A percentile compares a stretch with the other conserved stretches of the same genome.
Evolutionary conservation across 1,140 invertebrate species (phyloP).

Genomic region (Telenomus remus): DNA sequence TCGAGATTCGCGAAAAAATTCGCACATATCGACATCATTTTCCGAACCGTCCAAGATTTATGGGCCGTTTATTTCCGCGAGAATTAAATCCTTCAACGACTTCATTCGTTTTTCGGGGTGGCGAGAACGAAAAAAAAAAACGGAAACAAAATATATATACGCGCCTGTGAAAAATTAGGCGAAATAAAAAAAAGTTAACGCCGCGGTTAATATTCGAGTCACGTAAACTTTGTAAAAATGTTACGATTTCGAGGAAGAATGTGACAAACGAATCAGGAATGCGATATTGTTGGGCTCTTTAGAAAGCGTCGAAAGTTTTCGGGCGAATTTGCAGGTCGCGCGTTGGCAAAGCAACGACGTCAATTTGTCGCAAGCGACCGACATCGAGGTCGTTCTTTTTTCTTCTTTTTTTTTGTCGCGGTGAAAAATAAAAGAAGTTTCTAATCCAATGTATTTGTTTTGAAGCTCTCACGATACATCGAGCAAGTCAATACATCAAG

Average conservation of each 20-base stretch:
- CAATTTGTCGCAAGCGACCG: conserved; percentile 53
- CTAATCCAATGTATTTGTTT: conserved; percentile 63
- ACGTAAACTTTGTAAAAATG: conserved; percentile 54
- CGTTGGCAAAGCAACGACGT: conserved; percentile 49
- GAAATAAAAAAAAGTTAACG: conserved; percentile 36
- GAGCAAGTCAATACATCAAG: conserved; percentile 63
- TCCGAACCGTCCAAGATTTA: no score
- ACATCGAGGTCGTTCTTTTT: conserved; percentile 23
- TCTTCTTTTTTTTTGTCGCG: not conserved
- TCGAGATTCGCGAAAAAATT: no score
- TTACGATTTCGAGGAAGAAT: conserved; percentile 46
- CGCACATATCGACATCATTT: no score
- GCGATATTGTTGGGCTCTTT: conserved; percentile 53
- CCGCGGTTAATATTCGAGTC: conserved; percentile 50
- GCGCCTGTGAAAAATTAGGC: conserved; percentile 38
- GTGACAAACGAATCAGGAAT: conserved; percentile 57
- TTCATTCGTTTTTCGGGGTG: no score
- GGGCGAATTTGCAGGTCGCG: conserved; percentile 44
- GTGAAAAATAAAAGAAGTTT: conserved; percentile 60
- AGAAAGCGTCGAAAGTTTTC: conserved; percentile 53
- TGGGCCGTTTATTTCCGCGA: not conserved
- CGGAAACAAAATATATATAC: conserved; percentile 4
- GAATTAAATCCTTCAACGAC: conserved; percentile 15
- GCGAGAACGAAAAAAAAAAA: no score
- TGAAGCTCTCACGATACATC: conserved; percentile 53